Evolutionary conservation across 2,797 vertebrate genomes (phyloP), one percentile per base, ranked within the genome.

Genomic region (Sphaeramia orbicularis): DNA sequence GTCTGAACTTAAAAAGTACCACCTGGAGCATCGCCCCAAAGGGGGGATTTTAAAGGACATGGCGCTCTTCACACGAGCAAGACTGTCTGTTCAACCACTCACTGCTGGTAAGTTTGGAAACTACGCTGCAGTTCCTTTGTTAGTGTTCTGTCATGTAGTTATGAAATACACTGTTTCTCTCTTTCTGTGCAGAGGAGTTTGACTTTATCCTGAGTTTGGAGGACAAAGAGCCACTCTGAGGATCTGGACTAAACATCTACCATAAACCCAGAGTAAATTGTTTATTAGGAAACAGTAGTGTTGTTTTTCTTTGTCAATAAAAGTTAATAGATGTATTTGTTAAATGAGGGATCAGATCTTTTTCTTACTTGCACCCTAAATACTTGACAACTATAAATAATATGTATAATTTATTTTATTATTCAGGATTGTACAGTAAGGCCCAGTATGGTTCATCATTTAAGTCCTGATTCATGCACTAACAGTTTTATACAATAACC

Each of bases 71-170:
- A 96, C 93, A 0, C 94, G 92, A 32, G 94, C 95, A 15, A 93
- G 98, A 45, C 94, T 99, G 10, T 99, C 97, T 0, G 89, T 99
- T 70, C 98, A 99, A 8, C 96, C 96, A 1, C 85, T 99, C 56
- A 96, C 95, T 12, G 13, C 83, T 50, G 96, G 98, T 99, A 85
- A 79, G 89, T 56, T 8, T n/a, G 18, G 7, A 30, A 24, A 16
- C 11, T 0, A 35, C 19, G 7, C 7, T 11, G 7, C 30, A 18
- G 0, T 37, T 27, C 21, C 12, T 35, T 4, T 18, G 62, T 51
- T 6, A 24, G 41, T n/a, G 14, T 2, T 3, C 0, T 6, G 0
- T 15, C 3, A 1, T 7, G 2, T 40, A 1, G 11, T 35, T 35
- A 3, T 59, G 41, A 78, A 44, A 43, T 7, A 7, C 27, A 59